phyloP scores from a whole-genome alignment of 2,797 vertebrate species.

The Mallotus villosus region DNA sequence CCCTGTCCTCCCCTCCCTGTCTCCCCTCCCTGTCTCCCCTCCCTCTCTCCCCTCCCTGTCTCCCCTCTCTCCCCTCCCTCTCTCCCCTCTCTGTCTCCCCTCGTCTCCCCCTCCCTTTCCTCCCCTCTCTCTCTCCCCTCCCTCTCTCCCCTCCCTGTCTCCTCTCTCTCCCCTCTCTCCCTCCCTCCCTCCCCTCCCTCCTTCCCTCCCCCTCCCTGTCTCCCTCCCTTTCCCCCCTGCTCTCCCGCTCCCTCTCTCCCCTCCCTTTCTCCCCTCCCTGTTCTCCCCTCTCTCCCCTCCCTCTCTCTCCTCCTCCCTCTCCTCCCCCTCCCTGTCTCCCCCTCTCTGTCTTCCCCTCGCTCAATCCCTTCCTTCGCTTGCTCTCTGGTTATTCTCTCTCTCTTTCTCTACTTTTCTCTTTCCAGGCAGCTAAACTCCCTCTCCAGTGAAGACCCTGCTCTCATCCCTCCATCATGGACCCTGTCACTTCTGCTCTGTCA shows the following conservation, averaged over 20 bases:
- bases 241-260: too few species aligned
- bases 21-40: neutral
- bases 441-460: conserved; percentile 56
- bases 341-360: neutral
- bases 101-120: too few species aligned
- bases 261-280: too few species aligned
- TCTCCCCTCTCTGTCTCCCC: conserved; percentile 23
- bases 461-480: conserved; percentile 55
- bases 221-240: too few species aligned
- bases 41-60: conserved; percentile 24
- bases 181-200: conserved; percentile 22
- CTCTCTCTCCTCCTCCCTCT: too few species aligned
- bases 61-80: conserved; percentile 16
- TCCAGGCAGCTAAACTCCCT: conserved; percentile 53
- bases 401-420: neutral
- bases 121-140: conserved; percentile 44
- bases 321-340: conserved; percentile 31
- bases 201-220: too few species aligned
- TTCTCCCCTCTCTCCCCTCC: too few species aligned
- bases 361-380: neutral
- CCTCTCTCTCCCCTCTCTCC: conserved; percentile 3
- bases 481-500: conserved; percentile 67
- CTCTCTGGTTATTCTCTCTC: too few species aligned
- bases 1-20: neutral
- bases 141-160: neutral